These are phyloP conservation scores for Alethe castanea DNA, from an alignment of 2,113 vertebrate genomes.

Conservation along the genomic window DNA sequence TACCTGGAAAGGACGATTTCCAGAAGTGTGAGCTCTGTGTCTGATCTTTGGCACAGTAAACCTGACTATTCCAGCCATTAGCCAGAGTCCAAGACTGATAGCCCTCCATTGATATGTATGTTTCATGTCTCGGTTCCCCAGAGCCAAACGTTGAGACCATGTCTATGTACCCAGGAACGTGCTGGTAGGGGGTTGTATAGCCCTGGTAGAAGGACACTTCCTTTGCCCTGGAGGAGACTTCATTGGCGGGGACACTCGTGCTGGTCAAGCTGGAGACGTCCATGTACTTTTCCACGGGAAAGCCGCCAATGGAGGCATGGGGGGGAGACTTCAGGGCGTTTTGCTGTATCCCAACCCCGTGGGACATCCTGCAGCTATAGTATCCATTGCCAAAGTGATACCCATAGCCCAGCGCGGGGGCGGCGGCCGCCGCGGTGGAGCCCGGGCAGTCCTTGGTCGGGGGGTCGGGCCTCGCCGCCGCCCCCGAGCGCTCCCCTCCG, in stretches of 20 bases:
- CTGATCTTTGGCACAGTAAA: constrained; percentile 86
- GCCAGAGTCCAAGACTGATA: constrained; percentile 86
- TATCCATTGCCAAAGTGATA: constrained; percentile 86
- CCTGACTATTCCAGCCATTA: constrained; percentile 85
- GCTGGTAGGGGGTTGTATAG: constrained; percentile 80
- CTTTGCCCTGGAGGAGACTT: constrained; percentile 76
- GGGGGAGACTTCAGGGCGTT: constrained; percentile 79
- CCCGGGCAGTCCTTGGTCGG: constrained; percentile 72
- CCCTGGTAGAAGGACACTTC: constrained; percentile 84
- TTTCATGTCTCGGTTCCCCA: constrained; percentile 80
- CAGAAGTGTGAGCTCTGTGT: constrained; percentile 82
- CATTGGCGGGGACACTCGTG: constrained; percentile 75
- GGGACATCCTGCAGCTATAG: constrained; percentile 84
- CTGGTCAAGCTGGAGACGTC: constrained; percentile 80
- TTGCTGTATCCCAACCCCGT: constrained; percentile 80
- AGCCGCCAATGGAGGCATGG: constrained; percentile 78
- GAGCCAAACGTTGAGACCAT: constrained; percentile 81
- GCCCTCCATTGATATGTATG: constrained; percentile 82
- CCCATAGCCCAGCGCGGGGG: constrained; percentile 78
- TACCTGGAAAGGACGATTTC: constrained; percentile 88
- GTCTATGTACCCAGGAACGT: constrained; percentile 84
- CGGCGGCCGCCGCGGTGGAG: constrained; percentile 60
- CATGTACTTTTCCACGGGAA: constrained; percentile 83
- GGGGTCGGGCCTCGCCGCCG: constrained; percentile 63
- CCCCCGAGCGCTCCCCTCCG: constrained; percentile 72